These are phyloP conservation scores for Anoplius nigerrimus DNA, from an alignment of 2,888 invertebrate species.

Conservation along the genomic window DNA sequence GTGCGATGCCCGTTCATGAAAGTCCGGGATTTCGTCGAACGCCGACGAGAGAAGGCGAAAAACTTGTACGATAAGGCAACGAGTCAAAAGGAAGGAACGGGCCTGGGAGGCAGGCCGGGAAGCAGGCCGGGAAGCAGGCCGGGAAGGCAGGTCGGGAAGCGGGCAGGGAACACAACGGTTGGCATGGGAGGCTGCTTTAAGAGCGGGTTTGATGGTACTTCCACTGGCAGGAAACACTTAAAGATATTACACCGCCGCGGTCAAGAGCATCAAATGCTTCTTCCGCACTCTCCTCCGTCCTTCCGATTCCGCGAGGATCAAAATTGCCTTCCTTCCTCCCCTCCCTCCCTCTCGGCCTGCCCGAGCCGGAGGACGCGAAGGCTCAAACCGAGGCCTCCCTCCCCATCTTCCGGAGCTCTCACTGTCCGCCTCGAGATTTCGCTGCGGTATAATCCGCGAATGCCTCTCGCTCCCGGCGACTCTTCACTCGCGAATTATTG, in stretches of 20 bases:
- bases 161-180: background rate
- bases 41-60: slow-evolving; percentile 26
- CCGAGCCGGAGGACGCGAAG: too few relatives aligned
- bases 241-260: slow-evolving; percentile 34
- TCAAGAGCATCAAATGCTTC: slow-evolving; percentile 17
- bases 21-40: slow-evolving; percentile 34
- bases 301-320: background rate
- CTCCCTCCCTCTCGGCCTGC: too few relatives aligned
- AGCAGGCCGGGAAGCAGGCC: background rate
- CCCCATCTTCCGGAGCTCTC: too few relatives aligned
- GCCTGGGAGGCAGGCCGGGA: slow-evolving; percentile 23
- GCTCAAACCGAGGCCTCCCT: too few relatives aligned
- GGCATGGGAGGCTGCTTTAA: slow-evolving; percentile 17
- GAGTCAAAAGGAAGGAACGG: slow-evolving; percentile 24
- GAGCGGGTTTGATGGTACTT: too few relatives aligned
- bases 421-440: too few relatives aligned
- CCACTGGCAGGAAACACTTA: slow-evolving; percentile 23
- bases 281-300: background rate
- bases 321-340: too few relatives aligned
- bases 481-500: too few relatives aligned
- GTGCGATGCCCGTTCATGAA: slow-evolving; percentile 46
- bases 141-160: slow-evolving; percentile 2
- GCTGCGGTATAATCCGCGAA: too few relatives aligned
- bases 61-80: slow-evolving; percentile 44
- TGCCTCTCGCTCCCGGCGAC: too few relatives aligned